A percentile compares a stretch with the other conserved stretches of the same genome.
phyloP scores from a whole-genome alignment of 2,797 vertebrate species.

The Melanotaenia maccullochi region DNA sequence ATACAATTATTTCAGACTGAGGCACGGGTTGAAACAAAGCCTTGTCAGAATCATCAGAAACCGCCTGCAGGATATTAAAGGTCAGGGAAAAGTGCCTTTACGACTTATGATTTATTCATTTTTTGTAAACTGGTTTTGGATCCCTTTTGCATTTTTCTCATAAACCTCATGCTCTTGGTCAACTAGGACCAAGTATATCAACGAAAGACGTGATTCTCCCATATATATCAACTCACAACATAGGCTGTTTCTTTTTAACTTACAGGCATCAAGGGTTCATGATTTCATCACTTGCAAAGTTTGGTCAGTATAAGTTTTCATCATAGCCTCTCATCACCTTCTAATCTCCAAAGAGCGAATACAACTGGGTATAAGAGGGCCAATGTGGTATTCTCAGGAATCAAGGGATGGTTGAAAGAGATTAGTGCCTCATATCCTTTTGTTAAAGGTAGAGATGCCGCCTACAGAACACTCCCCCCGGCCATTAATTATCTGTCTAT shows the following conservation, averaged over 20 bases:
- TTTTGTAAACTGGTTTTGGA: conserved; percentile 41
- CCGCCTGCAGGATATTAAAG: conserved; percentile 62
- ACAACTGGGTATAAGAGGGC: conserved; percentile 38
- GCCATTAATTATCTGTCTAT: conserved; percentile 81
- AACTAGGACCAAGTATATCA: conserved; percentile 17
- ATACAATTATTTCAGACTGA: conserved; percentile 67
- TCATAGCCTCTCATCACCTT: conserved; percentile 64
- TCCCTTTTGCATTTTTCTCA: conserved; percentile 39
- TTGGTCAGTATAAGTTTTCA: conserved; percentile 63
- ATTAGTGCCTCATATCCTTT: conserved; percentile 59
- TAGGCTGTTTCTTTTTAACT: neutral
- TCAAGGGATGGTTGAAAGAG: conserved; percentile 65
- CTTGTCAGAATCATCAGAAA: conserved; percentile 63
- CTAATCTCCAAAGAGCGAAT: conserved; percentile 72
- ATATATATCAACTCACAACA: conserved; percentile 11
- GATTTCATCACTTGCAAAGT: conserved; percentile 63
- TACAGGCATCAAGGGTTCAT: conserved; percentile 43
- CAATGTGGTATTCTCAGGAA: conserved; percentile 54
- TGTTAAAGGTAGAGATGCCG: conserved; percentile 59
- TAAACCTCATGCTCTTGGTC: conserved; percentile 29
- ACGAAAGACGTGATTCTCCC: conserved; percentile 1
- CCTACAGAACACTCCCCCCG: conserved; percentile 71
- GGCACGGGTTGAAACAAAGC: conserved; percentile 60
- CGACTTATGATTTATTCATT: conserved; percentile 65
- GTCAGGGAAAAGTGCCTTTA: conserved; percentile 50